Evolutionary conservation across 2,113 vertebrate genomes (phyloP), one percentile per base, ranked within the genome.

Genomic region (Gopherus flavomarginatus): DNA sequence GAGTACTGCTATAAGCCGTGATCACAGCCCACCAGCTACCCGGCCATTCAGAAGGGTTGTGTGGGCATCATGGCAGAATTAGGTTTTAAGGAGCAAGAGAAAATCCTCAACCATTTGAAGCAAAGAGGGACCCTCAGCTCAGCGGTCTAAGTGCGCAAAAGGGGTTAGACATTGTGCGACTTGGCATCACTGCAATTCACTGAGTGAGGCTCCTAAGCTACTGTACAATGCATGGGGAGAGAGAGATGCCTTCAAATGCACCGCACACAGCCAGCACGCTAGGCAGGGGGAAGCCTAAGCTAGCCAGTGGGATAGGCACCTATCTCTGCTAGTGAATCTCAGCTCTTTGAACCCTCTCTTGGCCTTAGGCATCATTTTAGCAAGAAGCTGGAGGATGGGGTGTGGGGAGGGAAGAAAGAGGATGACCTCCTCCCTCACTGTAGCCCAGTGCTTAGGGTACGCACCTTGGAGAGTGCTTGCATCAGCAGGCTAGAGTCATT

Each of bases 91-190:
- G 90, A 87, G 42, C 56, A 53, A 59, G 65, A 82, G 81, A 82
- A 91, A 90, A 91, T 86, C 75, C 81, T 50, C 78, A 87, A 81
- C 72, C 52, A 16, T 85, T 85, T 93, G 85, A 88, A 62, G 54
- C 2, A 0, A 49, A 83, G 92, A 14, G 1, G 69, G 90, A 77
- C 4, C 3, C 12, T 59, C 49, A 80, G 75, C 42, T 54, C 54
- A 50, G 35, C 42, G 44, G 47, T 80, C 57, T 83, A 53, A 82
- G 29, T 31, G 47, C 17, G 35, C 21, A 62, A 65, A 21, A 53
- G n/a, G 47, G 8, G 9, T 26, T 56, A 11, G 22, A 56, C 24
- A 11, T 56, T 56, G 54, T 56, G 54, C 22, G 3, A 26, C 54
- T 56, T 3, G 6, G 52, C 52, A 53, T 53, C 52, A 53, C 52